Evolutionary conservation across 2,113 vertebrate genomes (phyloP), one percentile per base, ranked within the genome.

Genomic region (Chrysemys picta): DNA sequence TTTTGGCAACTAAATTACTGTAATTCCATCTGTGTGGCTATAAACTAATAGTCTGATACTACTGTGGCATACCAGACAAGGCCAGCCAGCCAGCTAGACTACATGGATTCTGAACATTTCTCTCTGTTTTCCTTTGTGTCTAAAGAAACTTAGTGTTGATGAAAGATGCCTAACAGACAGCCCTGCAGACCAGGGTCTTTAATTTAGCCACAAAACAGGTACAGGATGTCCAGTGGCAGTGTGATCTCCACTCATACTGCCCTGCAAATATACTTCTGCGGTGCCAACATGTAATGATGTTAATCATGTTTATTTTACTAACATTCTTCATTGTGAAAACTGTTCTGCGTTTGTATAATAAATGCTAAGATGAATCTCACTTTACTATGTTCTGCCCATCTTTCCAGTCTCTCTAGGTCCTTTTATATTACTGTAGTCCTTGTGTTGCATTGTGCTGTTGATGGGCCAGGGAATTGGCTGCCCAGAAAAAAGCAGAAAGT

Each of bases 391-490:
- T 52, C 2, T 82, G 2, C 0, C 21, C 5, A 7, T 65, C 56
- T 53, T 92, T 79, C 72, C 56, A 9, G 72, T 72, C 78, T 91
- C 78, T 79, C 17, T 57, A 5, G 65, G 21, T 72, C 65, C n/a
- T 72, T 72, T 72, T 89, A 47, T 84, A 24, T 82, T 84, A 86
- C 81, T 94, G 85, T 54, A 91, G 89, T n/a, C 38, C 81, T 83
- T 49, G 79, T 83, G 8, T 76, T 91, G 72, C n/a, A 4, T 50
- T 49, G 1, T 42, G 54, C 3, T 52, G 56, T 94, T 91, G 81
- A 94, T 97, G 95, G 92, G 89, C 76, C 94, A 97, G 76, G 88
- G 17, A 38, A 85, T 62, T 83, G 96, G 94, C 5, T 25, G 1
- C 49, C 76, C 92, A 83, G 82, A 88, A 83, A 49, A 17, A 57